Evolutionary conservation across 2,113 vertebrate genomes (phyloP), one percentile per base, ranked within the genome.

Genomic region (Corythornis madagascariensis): DNA sequence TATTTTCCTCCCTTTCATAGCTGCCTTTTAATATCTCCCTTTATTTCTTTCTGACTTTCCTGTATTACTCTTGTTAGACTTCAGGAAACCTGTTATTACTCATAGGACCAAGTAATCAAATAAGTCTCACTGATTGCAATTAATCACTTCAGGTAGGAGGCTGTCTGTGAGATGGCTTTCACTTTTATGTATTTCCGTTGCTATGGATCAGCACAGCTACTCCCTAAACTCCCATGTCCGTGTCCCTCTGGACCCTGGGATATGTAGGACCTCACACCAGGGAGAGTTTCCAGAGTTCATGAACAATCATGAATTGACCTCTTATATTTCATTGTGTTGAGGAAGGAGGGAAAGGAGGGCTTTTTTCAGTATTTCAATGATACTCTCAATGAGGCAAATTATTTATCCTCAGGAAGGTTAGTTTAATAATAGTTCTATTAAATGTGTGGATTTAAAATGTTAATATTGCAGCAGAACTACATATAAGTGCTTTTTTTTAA

Each of bases 41-140:
- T 83, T 96, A 93, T 96, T 93, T 96, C 95, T 96, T 93, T 64
- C 86, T 96, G 94, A 92, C 94, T 96, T 93, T 91, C 83, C 90
- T 94, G 65, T 74, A 75, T 92, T 93, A 33, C 86, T 81, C 61
- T 75, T 92, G 78, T 86, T 64, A 88, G 88, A 92, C 83, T 94
- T 90, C 93, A 92, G 90, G 88, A 96, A 96, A 92, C 76, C 90
- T 69, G 28, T 96, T 95, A 95, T 94, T 95, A 83, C 94, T 91
- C 94, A 28, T 57, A 83, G 80, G 96, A 94, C 65, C 65, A 91
- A 92, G 88, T 31, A 86, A 93, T 94, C 92, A 96, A 91, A 45
- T 77, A 75, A 74, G 56, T 72, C 83, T 92, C 73, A 61, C 65
- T 67, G 57, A 81, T 53, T 60, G 80, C 80, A 88, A 94, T 95